Evolutionary conservation across 2,888 invertebrate species (phyloP).

Genomic region (Lepeophtheirus nordmannii): DNA sequence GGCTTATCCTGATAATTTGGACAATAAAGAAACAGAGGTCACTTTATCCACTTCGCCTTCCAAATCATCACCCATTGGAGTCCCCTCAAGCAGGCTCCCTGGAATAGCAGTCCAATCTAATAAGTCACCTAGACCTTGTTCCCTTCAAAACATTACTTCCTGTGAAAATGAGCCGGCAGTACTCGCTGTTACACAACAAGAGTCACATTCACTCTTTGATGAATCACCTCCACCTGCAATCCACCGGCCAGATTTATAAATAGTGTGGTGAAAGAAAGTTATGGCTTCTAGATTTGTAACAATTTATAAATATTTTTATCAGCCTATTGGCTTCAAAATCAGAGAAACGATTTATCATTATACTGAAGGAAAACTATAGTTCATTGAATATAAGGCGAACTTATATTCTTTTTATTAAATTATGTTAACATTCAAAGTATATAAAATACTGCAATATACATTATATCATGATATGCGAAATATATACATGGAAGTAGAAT

Average conservation of each 20-base stretch:
- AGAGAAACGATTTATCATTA: too few relatives aligned
- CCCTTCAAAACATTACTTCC: not conserved
- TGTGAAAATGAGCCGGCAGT: not conserved
- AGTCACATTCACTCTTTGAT: not conserved
- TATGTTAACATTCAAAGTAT: too few relatives aligned
- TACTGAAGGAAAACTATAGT: too few relatives aligned
- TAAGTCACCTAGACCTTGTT: not conserved
- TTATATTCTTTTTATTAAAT: too few relatives aligned
- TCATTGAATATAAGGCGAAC: too few relatives aligned
- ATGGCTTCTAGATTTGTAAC: too few relatives aligned
- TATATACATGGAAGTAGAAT: too few relatives aligned
- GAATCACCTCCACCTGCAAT: constrained; percentile 14
- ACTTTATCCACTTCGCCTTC: not conserved
- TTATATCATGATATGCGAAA: too few relatives aligned
- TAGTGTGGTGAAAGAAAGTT: not conserved
- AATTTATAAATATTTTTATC: too few relatives aligned
- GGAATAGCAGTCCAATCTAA: not conserved
- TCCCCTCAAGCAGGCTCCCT: not conserved
- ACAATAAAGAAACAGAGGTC: not conserved
- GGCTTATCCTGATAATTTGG: not conserved
- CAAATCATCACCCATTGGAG: constrained; percentile 1
- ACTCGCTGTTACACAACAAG: not conserved
- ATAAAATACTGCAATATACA: too few relatives aligned
- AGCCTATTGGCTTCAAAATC: too few relatives aligned
- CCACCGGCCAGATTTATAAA: constrained; percentile 16